Percentiles rank a stretch among this genome's conserved stretches.
Conservation (phyloP, 2,888 invertebrate genomes). For the Drosophila atroscutellata region DNA sequence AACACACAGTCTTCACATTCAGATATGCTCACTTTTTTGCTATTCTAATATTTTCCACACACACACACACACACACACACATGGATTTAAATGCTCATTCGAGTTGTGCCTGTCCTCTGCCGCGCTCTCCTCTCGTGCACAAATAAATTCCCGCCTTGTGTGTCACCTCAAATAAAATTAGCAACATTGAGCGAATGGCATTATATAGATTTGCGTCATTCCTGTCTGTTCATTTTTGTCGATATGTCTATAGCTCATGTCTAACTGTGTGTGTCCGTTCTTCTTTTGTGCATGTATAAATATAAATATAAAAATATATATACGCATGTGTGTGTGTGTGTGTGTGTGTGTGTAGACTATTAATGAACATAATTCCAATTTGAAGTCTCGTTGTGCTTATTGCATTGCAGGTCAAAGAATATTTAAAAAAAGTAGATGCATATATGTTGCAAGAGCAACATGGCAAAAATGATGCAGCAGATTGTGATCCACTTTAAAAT, state of each 20-base stretch:
- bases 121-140: slow-evolving; percentile 3
- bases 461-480: slow-evolving; percentile 22
- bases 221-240: slow-evolving; percentile 34
- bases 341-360: slow-evolving; percentile 24
- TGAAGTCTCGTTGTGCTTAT: slow-evolving; percentile 27
- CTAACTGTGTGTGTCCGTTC: slow-evolving; percentile 10
- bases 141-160: slow-evolving; percentile 75
- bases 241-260: not conserved
- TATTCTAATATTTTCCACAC: slow-evolving; percentile 64
- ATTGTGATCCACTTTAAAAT: slow-evolving; percentile 9
- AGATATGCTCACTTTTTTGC: slow-evolving; percentile 63
- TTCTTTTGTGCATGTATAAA: not conserved
- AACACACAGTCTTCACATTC: slow-evolving; percentile 47
- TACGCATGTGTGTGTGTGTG: slow-evolving; percentile 5
- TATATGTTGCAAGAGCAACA: slow-evolving; percentile 7
- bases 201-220: slow-evolving; percentile 79
- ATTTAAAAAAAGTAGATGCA: slow-evolving; percentile 5
- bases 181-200: slow-evolving; percentile 73
- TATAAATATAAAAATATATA: not conserved
- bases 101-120: slow-evolving; percentile 14
- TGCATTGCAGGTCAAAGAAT: slow-evolving; percentile 37
- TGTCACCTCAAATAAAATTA: slow-evolving; percentile 82
- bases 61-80: slow-evolving; percentile 33
- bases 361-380: slow-evolving; percentile 48
- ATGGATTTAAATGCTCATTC: slow-evolving; percentile 33